phyloP scores from a whole-genome alignment of 1,140 invertebrate species.

The Zelostemma sp. region DNA sequence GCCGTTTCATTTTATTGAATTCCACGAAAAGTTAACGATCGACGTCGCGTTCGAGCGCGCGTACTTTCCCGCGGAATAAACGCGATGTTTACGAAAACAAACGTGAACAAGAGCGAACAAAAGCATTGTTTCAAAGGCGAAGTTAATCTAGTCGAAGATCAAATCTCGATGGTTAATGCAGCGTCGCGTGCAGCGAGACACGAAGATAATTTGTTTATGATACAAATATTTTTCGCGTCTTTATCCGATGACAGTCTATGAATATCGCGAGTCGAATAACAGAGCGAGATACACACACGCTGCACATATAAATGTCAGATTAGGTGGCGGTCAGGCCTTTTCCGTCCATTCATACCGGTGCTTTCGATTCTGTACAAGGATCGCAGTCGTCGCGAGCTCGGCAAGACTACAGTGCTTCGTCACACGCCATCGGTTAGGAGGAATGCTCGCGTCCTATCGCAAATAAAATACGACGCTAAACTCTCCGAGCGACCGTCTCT shows the following conservation, averaged over 20 bases:
- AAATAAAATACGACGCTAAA: neutral
- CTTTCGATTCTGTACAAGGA: slow-evolving; percentile 1
- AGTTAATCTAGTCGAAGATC: too few relatives aligned
- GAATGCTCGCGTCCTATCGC: neutral
- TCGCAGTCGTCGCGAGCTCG: neutral
- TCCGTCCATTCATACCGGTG: neutral
- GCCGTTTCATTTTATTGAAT: too few relatives aligned
- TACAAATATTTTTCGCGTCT: neutral
- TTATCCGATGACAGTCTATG: neutral
- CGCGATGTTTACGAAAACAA: too few relatives aligned
- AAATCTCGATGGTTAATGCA: neutral
- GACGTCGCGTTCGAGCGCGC: too few relatives aligned
- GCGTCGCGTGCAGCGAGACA: neutral
- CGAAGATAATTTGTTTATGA: neutral
- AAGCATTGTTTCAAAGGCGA: too few relatives aligned
- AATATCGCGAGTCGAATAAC: neutral
- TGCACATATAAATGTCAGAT: neutral
- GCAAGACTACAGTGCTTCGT: neutral
- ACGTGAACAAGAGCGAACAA: too few relatives aligned
- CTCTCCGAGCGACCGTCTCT: neutral
- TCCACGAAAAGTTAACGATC: too few relatives aligned
- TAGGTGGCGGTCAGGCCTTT: slow-evolving; percentile 1
- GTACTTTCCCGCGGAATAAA: too few relatives aligned
- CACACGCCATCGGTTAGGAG: neutral
- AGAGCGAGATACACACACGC: neutral